Conservation (phyloP, 2,113 vertebrate species). For the Corythaixoides concolor region DNA sequence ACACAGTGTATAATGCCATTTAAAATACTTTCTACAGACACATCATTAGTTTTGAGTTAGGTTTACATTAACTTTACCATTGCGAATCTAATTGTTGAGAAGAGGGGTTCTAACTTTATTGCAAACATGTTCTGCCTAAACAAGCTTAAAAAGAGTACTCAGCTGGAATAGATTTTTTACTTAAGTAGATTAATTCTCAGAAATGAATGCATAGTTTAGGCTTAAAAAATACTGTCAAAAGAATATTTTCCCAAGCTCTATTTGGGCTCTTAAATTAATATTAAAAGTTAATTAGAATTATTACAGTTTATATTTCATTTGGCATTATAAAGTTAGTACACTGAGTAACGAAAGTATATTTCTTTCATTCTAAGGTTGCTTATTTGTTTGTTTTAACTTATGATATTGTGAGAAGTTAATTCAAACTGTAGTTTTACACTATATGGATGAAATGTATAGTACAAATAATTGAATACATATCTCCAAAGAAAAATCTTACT, state of each 20-base stretch:
- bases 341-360: neutral
- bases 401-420: neutral
- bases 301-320: neutral
- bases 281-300: neutral
- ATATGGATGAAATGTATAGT: neutral
- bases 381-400: neutral
- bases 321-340: neutral
- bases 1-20: neutral
- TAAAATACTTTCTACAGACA: constrained; percentile 14
- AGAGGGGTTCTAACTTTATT: neutral
- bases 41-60: constrained; percentile 19
- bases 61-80: neutral
- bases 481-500: neutral
- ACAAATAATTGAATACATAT: neutral
- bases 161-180: neutral
- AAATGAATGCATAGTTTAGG: neutral
- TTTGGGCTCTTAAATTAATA: neutral
- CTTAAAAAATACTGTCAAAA: neutral
- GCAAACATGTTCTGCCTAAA: neutral
- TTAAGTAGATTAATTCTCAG: neutral
- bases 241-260: neutral
- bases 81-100: constrained; percentile 20
- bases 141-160: neutral
- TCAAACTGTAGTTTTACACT: neutral
- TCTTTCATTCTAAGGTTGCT: neutral